Evolutionary conservation across 64 coral and sea anemone genomes (phyloP).

Genomic region (Montipora cactus): DNA sequence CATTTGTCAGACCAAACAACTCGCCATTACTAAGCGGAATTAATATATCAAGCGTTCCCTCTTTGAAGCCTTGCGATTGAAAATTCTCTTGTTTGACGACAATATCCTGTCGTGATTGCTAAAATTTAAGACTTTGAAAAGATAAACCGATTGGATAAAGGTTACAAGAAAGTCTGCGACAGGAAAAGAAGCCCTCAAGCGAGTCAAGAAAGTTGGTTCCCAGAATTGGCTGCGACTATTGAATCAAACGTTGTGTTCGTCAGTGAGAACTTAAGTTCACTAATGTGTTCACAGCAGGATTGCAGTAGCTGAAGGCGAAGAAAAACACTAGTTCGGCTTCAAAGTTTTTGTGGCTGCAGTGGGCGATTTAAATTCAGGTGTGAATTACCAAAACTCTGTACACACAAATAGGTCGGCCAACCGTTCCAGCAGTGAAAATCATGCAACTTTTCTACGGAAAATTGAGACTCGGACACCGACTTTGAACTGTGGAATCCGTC

Average conservation of each 20-base stretch:
- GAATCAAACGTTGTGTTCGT: background rate
- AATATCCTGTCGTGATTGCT: background rate
- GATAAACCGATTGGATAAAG: background rate
- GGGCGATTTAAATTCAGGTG: too few relatives aligned
- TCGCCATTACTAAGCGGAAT: conserved; percentile 29
- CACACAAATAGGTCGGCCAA: background rate
- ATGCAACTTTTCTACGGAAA: background rate
- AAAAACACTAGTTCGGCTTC: background rate
- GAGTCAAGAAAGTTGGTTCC: background rate
- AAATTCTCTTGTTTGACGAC: background rate
- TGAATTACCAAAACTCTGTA: background rate
- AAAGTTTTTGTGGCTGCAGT: background rate
- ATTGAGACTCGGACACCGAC: background rate
- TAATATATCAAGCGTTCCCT: conserved; percentile 4
- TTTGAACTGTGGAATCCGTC: background rate
- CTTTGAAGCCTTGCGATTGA: conserved; percentile 26
- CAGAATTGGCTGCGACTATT: background rate
- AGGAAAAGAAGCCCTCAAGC: background rate
- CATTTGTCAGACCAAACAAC: conserved; percentile 36
- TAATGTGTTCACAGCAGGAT: background rate
- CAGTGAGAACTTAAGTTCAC: background rate
- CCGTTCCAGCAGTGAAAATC: too few relatives aligned
- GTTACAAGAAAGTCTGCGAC: background rate
- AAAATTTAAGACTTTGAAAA: background rate
- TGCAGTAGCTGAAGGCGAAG: background rate